Evolutionary conservation across 1,140 invertebrate genomes (phyloP).

Genomic region (Panagrolaimus sp.): DNA sequence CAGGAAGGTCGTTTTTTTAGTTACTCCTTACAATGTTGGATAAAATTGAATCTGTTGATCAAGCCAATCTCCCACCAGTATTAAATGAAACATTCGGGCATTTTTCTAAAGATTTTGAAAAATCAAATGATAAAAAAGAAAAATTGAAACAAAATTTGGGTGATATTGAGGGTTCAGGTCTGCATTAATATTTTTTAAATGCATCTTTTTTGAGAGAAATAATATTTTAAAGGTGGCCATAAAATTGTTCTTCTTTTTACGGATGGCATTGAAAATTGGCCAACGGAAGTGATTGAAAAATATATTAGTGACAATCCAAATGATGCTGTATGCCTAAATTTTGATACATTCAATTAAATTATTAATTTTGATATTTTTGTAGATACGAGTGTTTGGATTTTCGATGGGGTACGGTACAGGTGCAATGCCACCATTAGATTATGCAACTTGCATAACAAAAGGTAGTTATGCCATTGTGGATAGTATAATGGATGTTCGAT

Average conservation of each 20-base stretch:
- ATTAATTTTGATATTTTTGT: background rate
- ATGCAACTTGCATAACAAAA: constrained; percentile 43
- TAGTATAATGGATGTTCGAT: constrained; percentile 52
- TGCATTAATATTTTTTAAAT: constrained; percentile 16
- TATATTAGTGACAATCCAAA: constrained; percentile 36
- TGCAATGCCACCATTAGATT: constrained; percentile 41
- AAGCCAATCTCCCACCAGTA: constrained; percentile 51
- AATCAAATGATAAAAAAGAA: background rate
- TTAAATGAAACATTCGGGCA: constrained; percentile 48
- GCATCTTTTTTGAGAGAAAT: constrained; percentile 1
- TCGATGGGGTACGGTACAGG: constrained; percentile 57
- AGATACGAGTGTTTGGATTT: constrained; percentile 54
- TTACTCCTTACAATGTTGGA: constrained; percentile 50
- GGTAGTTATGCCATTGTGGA: constrained; percentile 45
- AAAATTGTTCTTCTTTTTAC: constrained; percentile 55
- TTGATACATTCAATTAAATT: constrained; percentile 17
- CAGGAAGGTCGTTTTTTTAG: too few relatives aligned
- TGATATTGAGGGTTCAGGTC: background rate
- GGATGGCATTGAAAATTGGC: constrained; percentile 59
- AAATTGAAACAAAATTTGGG: constrained; percentile 4
- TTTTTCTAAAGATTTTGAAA: constrained; percentile 37
- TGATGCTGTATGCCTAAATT: constrained; percentile 31
- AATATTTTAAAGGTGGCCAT: constrained; percentile 46
- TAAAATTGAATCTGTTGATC: constrained; percentile 54
- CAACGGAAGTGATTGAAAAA: constrained; percentile 43